Percentiles rank a stretch among this genome's conserved stretches.
Evolutionary conservation across 2,797 vertebrate genomes (phyloP).

Genomic region (Phyllotis vaccarum): DNA sequence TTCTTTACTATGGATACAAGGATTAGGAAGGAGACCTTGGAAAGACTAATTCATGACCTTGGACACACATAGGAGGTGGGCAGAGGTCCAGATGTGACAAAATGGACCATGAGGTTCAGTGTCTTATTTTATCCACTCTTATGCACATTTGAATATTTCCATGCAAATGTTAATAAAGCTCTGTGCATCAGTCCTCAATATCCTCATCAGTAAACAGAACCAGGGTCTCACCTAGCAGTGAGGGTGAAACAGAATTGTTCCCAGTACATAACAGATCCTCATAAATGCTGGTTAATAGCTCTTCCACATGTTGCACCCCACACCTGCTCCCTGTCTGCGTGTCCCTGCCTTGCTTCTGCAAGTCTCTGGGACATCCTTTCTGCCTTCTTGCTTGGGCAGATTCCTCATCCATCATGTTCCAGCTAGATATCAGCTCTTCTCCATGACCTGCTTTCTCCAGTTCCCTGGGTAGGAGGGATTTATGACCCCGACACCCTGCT

Average conservation of each 20-base stretch:
- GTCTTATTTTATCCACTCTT: not conserved
- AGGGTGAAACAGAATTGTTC: not conserved
- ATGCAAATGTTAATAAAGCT: not conserved
- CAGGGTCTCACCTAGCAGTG: not conserved
- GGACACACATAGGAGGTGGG: not conserved
- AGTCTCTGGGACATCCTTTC: conserved; percentile 9
- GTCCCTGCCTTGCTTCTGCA: not conserved
- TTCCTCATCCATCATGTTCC: conserved; percentile 65
- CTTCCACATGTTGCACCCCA: not conserved
- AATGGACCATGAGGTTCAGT: not conserved
- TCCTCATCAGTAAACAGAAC: conserved; percentile 35
- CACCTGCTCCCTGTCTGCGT: not conserved
- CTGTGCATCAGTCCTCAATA: not conserved
- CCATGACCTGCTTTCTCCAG: conserved; percentile 56
- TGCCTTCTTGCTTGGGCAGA: conserved; percentile 55
- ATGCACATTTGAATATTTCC: not conserved
- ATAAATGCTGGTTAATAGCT: not conserved
- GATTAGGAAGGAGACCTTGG: not conserved
- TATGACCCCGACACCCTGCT: conserved; percentile 6
- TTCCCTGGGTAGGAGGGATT: conserved; percentile 72
- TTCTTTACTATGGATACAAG: not conserved
- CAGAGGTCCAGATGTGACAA: not conserved
- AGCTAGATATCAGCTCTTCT: conserved; percentile 73
- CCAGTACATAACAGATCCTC: not conserved
- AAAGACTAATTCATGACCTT: not conserved